Evolutionary conservation across 2,797 vertebrate genomes (phyloP), one percentile per base, ranked within the genome.

Genomic region (Onychomys arenicola): DNA sequence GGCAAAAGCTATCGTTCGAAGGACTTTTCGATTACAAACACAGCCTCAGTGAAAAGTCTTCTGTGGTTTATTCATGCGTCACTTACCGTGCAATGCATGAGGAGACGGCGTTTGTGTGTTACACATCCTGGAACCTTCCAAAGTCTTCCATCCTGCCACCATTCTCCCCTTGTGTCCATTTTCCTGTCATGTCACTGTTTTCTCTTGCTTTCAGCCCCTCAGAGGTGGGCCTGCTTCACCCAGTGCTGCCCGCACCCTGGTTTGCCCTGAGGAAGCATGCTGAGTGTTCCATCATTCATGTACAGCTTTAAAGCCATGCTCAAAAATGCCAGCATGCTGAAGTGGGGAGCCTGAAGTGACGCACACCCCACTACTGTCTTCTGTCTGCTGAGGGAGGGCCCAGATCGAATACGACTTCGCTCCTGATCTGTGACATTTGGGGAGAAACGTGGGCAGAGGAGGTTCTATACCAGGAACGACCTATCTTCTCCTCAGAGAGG

Each of bases 211-310:
- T 94, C 73, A 67, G 80, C 73, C 77, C 19, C 17, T 4, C 69
- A 63, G 40, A 57, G 7, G 11, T 16, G 34, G 65, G 13, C 37
- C 63, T 46, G 3, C 85, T 25, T 61, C 59, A 71, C 92, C 57
- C 55, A 59, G 17, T 23, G 77, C 16, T 57, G n/a, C 67, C 84
- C 75, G 59, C 49, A 43, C 29, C 88, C 78, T 67, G 67, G 73
- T 96, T 90, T 11, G 12, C 10, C 82, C 55, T 78, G 73, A 78
- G 71, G 75, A 95, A 96, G 83, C 7, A 37, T n/a, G 49, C 34
- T 9, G 5, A 69, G 6, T 43, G 46, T 86, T 73, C 49, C 49
- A 71, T 67, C 57, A 10, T 63, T 81, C 71, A 59, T 3, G 1
- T 69, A 27, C 2, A 61, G 61, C 63, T 46, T 89, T 69, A 87